Conservation (phyloP, 2,113 vertebrate genomes). For the Hyla sarda region DNA sequence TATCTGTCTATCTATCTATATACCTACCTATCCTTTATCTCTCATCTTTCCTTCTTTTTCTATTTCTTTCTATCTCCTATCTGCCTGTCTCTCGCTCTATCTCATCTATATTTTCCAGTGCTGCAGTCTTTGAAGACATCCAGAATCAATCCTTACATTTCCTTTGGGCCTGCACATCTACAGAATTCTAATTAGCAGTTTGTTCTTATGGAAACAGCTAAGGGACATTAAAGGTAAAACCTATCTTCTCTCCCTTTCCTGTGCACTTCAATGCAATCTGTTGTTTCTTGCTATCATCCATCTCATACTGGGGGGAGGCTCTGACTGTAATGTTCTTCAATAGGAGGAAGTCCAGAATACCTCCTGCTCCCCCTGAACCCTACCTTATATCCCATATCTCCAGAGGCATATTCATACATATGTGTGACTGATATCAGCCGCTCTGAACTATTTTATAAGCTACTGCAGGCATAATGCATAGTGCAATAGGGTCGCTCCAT, state of each 20-base stretch:
- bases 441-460: neutral
- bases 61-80: too few species aligned
- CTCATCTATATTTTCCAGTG: neutral
- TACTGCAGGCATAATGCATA: neutral
- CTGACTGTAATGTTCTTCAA: too few species aligned
- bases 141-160: too few species aligned
- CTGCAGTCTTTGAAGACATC: too few species aligned
- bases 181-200: neutral
- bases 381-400: too few species aligned
- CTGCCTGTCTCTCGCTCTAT: too few species aligned
- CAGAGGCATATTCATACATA: too few species aligned
- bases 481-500: neutral
- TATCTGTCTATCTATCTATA: too few species aligned
- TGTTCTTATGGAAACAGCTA: neutral
- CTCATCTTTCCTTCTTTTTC: too few species aligned
- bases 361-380: too few species aligned
- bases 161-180: neutral
- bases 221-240: neutral
- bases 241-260: neutral
- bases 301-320: neutral
- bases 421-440: neutral
- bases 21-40: neutral
- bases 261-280: neutral
- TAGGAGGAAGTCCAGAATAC: too few species aligned
- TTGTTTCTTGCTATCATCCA: neutral